These are phyloP conservation scores for Epiperipatus broadwayi DNA, from an alignment of 2,888 invertebrate genomes.

Conservation along the genomic window DNA sequence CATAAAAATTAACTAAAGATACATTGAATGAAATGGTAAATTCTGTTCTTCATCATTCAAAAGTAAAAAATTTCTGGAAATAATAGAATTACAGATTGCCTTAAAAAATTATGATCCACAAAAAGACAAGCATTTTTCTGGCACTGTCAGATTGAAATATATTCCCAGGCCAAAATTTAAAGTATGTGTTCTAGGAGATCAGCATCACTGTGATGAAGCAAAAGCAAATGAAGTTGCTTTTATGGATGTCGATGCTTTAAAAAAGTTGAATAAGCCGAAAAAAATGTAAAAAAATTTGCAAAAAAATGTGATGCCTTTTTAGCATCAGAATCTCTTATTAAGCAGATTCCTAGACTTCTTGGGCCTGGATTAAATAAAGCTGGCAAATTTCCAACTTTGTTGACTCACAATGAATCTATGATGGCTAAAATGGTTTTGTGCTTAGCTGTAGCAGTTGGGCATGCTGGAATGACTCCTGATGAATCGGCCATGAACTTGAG, in stretches of 20 bases:
- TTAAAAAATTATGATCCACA: slow-evolving; percentile 99
- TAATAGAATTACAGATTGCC: slow-evolving; percentile 94
- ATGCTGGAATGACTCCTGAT: slow-evolving; percentile 84
- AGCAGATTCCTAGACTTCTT: slow-evolving; percentile 92
- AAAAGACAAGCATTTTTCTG: slow-evolving; percentile 99
- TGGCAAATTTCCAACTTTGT: slow-evolving; percentile 96
- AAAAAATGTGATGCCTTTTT: slow-evolving; percentile 90
- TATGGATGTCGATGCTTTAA: slow-evolving; percentile 97
- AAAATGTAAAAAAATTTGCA: slow-evolving; percentile 96
- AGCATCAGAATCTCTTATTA: slow-evolving; percentile 95
- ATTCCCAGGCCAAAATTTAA: slow-evolving; percentile 97
- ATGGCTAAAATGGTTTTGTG: slow-evolving; percentile 84
- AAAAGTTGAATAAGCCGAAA: slow-evolving; percentile 98
- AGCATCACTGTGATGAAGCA: slow-evolving; percentile 98
- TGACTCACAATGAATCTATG: slow-evolving; percentile 94
- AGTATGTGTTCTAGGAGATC: slow-evolving; percentile 94
- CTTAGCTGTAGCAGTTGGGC: slow-evolving; percentile 91
- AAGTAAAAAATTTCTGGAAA: slow-evolving; percentile 84
- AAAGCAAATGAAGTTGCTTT: slow-evolving; percentile 68
- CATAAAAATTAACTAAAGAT: no score
- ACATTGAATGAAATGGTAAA: slow-evolving; percentile 86
- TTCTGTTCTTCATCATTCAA: slow-evolving; percentile 51
- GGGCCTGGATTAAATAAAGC: slow-evolving; percentile 99
- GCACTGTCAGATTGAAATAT: slow-evolving; percentile 97
- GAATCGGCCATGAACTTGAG: slow-evolving; percentile 93